Conservation (phyloP, 2,113 vertebrate species). For the Podarcis muralis region DNA sequence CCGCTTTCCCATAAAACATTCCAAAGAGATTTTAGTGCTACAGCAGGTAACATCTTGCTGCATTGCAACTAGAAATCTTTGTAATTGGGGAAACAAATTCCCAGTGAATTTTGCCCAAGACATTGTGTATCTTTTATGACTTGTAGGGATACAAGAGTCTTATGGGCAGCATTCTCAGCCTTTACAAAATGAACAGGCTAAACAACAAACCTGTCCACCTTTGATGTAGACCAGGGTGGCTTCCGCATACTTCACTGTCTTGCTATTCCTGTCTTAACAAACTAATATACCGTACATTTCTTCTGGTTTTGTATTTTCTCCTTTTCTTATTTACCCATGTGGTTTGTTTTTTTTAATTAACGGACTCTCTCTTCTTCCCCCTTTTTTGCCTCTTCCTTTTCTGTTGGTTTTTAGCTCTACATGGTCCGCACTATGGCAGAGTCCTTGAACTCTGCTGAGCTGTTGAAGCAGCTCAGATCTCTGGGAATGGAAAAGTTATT, state of each 20-base stretch:
- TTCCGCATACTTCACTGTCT: slow-evolving; percentile 52
- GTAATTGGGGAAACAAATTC: neutral
- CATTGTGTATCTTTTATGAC: neutral
- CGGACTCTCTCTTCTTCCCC: slow-evolving; percentile 68
- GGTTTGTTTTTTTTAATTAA: slow-evolving; percentile 69
- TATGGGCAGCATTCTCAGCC: accelerated
- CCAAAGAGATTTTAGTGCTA: neutral
- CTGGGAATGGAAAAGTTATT: slow-evolving; percentile 85
- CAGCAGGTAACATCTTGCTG: neutral
- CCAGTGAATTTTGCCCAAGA: neutral
- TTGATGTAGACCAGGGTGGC: neutral
- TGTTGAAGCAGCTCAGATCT: slow-evolving; percentile 84
- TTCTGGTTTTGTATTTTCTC: slow-evolving; percentile 60
- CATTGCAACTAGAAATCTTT: slow-evolving; percentile 16
- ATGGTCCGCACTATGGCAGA: slow-evolving; percentile 86
- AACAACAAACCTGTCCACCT: neutral
- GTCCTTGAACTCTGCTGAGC: slow-evolving; percentile 85
- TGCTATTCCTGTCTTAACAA: slow-evolving; percentile 64
- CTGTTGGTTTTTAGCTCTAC: slow-evolving; percentile 85
- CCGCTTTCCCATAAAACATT: too few relatives aligned
- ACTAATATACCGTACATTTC: slow-evolving; percentile 63
- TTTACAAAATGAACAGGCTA: neutral
- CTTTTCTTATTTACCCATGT: slow-evolving; percentile 57
- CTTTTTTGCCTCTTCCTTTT: slow-evolving; percentile 70
- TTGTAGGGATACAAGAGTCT: neutral